Conservation (phyloP, 2,797 vertebrate species). For the Decapterus maruadsi region DNA sequence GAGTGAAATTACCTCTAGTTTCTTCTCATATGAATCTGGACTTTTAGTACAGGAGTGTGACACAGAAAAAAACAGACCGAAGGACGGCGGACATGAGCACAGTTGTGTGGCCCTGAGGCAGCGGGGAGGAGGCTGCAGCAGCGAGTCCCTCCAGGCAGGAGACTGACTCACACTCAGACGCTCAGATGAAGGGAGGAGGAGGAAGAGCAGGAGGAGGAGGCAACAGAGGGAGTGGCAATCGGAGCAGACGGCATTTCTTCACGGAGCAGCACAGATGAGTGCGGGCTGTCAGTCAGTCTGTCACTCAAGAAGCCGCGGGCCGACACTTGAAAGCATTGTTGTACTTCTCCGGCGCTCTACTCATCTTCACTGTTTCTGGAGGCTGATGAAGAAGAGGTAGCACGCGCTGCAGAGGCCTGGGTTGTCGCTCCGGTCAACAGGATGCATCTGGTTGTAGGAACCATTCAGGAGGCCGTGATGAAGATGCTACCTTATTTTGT, state of each 20-base stretch:
- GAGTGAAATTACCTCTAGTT: neutral
- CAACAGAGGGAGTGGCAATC: constrained; percentile 67
- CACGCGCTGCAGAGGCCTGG: constrained; percentile 23
- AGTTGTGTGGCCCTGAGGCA: constrained; percentile 61
- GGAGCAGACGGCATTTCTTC: constrained; percentile 58
- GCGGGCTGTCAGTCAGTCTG: constrained; percentile 64
- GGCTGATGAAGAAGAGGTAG: constrained; percentile 60
- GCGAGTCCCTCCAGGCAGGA: constrained; percentile 59
- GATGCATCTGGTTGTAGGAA: constrained; percentile 85
- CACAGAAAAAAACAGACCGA: constrained; percentile 25
- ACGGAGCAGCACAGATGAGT: constrained; percentile 61
- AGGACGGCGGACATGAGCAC: constrained; percentile 30
- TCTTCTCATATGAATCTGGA: neutral
- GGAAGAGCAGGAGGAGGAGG: constrained; percentile 12
- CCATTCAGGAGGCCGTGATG: constrained; percentile 80
- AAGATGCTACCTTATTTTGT: constrained; percentile 88
- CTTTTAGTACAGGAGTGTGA: constrained; percentile 7
- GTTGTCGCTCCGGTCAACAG: constrained; percentile 57
- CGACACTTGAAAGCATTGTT: constrained; percentile 11
- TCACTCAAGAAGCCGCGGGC: constrained; percentile 55
- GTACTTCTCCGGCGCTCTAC: constrained; percentile 20
- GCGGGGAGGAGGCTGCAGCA: constrained; percentile 65
- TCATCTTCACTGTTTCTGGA: constrained; percentile 29
- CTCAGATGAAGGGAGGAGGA: constrained; percentile 57
- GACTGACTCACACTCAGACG: constrained; percentile 51